Evolutionary conservation across 1,140 invertebrate species (phyloP), one percentile per base, ranked within the genome.

Genomic region (Brachystomella parvula): DNA sequence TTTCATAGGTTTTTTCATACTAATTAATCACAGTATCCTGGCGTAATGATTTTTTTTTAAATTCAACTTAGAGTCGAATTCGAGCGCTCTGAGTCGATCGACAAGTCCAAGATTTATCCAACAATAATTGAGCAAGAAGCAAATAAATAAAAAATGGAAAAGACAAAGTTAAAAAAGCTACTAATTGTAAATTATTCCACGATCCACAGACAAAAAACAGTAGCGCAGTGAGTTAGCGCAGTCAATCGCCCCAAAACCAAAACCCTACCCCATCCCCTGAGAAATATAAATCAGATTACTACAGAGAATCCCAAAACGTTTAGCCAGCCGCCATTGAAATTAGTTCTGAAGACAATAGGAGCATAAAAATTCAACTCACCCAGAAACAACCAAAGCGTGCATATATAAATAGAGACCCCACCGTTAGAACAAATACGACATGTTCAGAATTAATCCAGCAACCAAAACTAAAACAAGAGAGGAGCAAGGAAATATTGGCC

Each of bases 331-430:
- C 21, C 26, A 47, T n/a, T n/a, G n/a, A 63, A 26, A 44, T 63
- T 26, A 15, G 31, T 53, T 24, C 3, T n/a, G 53, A 26, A 53
- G 47, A 63, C 35, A 39, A 29, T 30, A 31, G 65, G 60, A 69
- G 31, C 21, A 47, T 58, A 63, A 69, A 69, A 69, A 60, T 64
- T 59, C 62, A 63, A 69, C 67, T 69, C 67, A 69, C 67, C 67
- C 67, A 65, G 63, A 66, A n/a, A 53, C 12, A 15, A 53, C 12
- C 49, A 61, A 62, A 65, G 64, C 59, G 67, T 65, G 64, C 64
- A 62, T 57, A 53, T 57, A 53, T 61, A 59, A 57, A 39, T 12
- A 15, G 24, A 9, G 24, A 69, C 67, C 67, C 67, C 63, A 69
- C 67, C 67, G 61, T 64, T 65, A 63, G 64, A 62, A 56, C 28